Percentiles rank a stretch among this genome's conserved stretches.
These are phyloP conservation scores for Leptinotarsa texana DNA, from an alignment of 1,140 invertebrate genomes.

Conservation along the genomic window DNA sequence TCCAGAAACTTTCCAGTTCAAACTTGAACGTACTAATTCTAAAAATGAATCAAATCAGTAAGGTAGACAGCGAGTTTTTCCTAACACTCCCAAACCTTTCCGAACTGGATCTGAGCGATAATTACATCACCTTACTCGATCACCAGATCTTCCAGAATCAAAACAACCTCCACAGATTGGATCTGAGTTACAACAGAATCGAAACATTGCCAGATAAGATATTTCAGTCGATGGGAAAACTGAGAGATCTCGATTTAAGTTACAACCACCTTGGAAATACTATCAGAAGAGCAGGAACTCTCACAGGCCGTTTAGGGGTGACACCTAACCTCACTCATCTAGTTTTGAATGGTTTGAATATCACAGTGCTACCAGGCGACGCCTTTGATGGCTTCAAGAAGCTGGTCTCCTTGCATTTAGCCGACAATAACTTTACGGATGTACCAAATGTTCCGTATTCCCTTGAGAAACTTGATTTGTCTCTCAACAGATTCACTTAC, in stretches of 20 bases:
- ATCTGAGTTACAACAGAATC: conserved; percentile 53
- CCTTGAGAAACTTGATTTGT: conserved; percentile 50
- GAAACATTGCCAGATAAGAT: conserved; percentile 37
- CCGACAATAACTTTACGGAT: conserved; percentile 47
- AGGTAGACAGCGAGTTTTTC: conserved; percentile 53
- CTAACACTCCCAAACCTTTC: conserved; percentile 55
- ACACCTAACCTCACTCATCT: conserved; percentile 40
- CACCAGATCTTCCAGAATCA: conserved; percentile 55
- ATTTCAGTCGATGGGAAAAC: conserved; percentile 35
- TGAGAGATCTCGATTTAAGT: conserved; percentile 47
- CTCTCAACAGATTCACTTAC: conserved; percentile 46
- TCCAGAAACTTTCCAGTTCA: conserved; percentile 22
- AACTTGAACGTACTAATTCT: conserved; percentile 37
- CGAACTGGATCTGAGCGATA: conserved; percentile 59
- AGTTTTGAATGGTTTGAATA: conserved; percentile 42
- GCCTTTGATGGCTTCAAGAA: conserved; percentile 42
- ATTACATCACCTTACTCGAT: conserved; percentile 55
- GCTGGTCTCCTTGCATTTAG: conserved; percentile 42
- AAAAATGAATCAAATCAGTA: conserved; percentile 55
- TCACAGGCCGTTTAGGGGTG: conserved; percentile 36
- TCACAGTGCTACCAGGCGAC: conserved; percentile 36
- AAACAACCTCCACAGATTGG: conserved; percentile 55
- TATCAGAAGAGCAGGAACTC: conserved; percentile 32
- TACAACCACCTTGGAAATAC: conserved; percentile 46
- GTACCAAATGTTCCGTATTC: conserved; percentile 44